Percentiles rank a stretch among this genome's conserved stretches.
These are phyloP conservation scores for Galaxias olidus DNA, from an alignment of 2,797 vertebrate genomes.

Conservation along the genomic window DNA sequence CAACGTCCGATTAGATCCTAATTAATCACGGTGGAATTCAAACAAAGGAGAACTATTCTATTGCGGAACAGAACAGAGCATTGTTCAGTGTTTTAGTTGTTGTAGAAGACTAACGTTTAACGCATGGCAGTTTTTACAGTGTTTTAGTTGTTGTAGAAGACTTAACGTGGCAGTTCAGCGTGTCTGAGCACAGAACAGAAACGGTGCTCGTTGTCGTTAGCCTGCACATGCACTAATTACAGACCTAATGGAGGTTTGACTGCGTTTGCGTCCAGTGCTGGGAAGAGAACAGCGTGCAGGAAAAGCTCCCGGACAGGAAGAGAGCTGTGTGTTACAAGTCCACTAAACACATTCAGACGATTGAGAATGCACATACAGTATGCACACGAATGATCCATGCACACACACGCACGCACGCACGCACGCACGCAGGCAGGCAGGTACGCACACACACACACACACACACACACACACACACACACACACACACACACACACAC, in stretches of 20 bases:
- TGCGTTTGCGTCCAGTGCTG: neutral
- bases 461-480: conserved; percentile 7
- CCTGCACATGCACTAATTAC: conserved; percentile 9
- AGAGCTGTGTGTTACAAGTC: too few relatives aligned
- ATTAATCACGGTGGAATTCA: too few relatives aligned
- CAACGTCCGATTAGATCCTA: too few relatives aligned
- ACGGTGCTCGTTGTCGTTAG: neutral
- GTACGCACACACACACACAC: neutral
- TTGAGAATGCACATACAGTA: neutral
- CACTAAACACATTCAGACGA: too few relatives aligned
- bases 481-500: neutral
- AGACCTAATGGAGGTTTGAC: conserved; percentile 22
- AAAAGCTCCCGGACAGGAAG: neutral
- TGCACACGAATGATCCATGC: neutral
- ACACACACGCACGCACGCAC: neutral
- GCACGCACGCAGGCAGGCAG: neutral
- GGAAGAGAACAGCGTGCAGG: neutral
- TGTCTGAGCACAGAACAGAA: neutral
- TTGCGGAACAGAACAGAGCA: too few relatives aligned
- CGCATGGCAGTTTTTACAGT: too few relatives aligned
- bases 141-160: too few relatives aligned
- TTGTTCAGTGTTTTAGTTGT: too few relatives aligned
- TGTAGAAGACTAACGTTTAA: too few relatives aligned
- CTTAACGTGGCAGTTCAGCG: too few relatives aligned
- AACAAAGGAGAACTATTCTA: too few relatives aligned